Evolutionary conservation across 2,797 vertebrate species (phyloP).

Genomic region (Austrolebias charrua): DNA sequence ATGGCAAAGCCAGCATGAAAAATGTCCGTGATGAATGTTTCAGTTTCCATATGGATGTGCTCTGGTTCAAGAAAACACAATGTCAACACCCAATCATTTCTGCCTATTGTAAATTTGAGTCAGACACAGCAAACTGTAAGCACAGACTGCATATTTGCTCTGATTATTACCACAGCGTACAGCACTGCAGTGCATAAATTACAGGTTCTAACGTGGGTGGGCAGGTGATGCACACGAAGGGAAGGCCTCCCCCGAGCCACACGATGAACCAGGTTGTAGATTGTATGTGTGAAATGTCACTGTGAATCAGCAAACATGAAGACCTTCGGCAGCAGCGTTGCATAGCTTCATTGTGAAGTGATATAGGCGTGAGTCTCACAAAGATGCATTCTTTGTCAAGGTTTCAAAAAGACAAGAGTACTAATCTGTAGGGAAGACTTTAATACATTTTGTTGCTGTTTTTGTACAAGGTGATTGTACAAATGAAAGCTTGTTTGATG

Average conservation of each 20-base stretch:
- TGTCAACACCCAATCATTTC: not conserved
- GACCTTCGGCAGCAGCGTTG: constrained; percentile 12
- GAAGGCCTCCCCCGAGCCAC: constrained; percentile 42
- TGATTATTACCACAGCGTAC: constrained; percentile 19
- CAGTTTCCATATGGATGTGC: too few relatives aligned
- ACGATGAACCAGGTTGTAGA: constrained; percentile 43
- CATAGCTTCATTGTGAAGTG: not conserved
- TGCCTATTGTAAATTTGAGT: not conserved
- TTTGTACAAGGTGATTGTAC: not conserved
- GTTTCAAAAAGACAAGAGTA: constrained; percentile 4
- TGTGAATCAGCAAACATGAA: constrained; percentile 58
- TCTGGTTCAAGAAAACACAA: too few relatives aligned
- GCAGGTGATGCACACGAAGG: constrained; percentile 50
- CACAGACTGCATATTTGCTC: constrained; percentile 8
- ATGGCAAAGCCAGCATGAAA: too few relatives aligned
- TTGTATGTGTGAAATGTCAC: constrained; percentile 69
- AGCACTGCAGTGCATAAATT: constrained; percentile 18
- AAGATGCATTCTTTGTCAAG: constrained; percentile 14
- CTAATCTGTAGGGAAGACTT: too few relatives aligned
- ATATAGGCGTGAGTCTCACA: constrained; percentile 10
- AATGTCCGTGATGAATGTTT: too few relatives aligned
- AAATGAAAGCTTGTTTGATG: not conserved
- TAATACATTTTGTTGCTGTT: too few relatives aligned
- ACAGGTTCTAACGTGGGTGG: constrained; percentile 47
- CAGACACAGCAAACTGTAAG: not conserved